Base-by-base conservation (phyloP, 1,140 invertebrate genomes). In the Sminthurinus signatus region DNA sequence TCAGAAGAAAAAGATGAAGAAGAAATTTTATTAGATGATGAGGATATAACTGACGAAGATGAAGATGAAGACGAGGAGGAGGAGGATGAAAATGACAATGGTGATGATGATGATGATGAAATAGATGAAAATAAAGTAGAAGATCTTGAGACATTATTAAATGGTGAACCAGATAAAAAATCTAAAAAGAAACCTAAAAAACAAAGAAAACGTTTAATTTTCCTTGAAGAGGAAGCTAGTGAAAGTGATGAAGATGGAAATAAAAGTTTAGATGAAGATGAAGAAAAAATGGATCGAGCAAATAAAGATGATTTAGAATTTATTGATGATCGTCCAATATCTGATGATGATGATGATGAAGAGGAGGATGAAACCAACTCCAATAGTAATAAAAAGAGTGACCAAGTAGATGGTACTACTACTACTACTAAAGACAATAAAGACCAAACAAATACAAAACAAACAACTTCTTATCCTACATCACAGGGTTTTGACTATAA, bases 1-100 rank as follows among this genome's bases (percentile, higher is more conserved):
- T 74, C 76, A 42, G 75, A 78, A 65, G 75, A 79, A 58, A 76
- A 80, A 65, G 73, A 71, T 57, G 71, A 75, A 64, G 75, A 79
- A 65, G 66, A 70, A 56, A 63, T 62, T 32, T 60, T 62, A 60
- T 32, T 57, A 54, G 75, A 77, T 65, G 73, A 78, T 68, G 75
- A 79, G 57, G 72, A 71, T 27, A 48, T 74, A 27, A 73, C 73
- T 65, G 75, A 76, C 21, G 75, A 77, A 15, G 75, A 78, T 60
- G 75, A 74, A 50, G 75, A 72, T 75, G 36, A 62, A 59, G 76
- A 77, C 63, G 72, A 78, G 68, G 75, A 78, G 52, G 76, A 80
- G 64, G 72, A 72, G 56, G 71, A 74, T 62, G 75, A 79, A 67
- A 58, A 66, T 52, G 71, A 75, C 43, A 69, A 73, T 64, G 73